Percentiles rank a stretch among this genome's conserved stretches.
phyloP scores from a whole-genome alignment of 1,140 invertebrate species.

The Heterodera carotae region DNA sequence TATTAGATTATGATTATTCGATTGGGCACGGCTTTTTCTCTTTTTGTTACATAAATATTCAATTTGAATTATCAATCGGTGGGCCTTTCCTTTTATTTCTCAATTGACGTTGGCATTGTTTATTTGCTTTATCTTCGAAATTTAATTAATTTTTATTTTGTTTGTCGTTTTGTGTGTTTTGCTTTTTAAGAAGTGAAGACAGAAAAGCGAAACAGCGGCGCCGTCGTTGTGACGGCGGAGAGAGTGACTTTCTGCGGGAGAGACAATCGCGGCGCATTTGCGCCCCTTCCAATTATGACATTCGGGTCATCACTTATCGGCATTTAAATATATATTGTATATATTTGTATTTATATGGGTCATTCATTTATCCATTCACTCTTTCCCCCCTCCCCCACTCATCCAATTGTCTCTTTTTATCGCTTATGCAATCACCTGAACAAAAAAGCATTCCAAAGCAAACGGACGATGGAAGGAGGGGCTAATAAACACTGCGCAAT shows the following conservation, averaged over 20 bases:
- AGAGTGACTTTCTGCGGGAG: background rate
- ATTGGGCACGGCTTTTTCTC: too few species aligned
- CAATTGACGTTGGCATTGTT: too few species aligned
- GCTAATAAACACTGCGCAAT: background rate
- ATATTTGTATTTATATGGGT: background rate
- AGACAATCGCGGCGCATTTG: background rate
- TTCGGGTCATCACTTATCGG: background rate
- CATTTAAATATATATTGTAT: too few species aligned
- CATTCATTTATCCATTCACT: background rate
- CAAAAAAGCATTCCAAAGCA: slow-evolving; percentile 2
- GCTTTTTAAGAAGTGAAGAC: background rate
- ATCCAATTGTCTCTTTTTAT: background rate
- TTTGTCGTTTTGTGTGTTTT: too few species aligned
- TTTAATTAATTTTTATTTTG: too few species aligned
- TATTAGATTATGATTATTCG: too few species aligned
- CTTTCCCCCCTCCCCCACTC: too few species aligned
- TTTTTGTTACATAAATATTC: too few species aligned
- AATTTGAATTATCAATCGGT: too few species aligned
- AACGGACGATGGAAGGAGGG: background rate
- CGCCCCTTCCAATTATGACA: background rate
- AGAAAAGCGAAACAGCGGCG: background rate
- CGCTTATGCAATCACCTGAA: background rate
- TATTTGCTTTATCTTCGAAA: too few species aligned
- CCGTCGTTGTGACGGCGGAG: too few species aligned
- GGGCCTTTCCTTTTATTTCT: too few species aligned